Percentiles rank a stretch among this genome's conserved stretches.
Evolutionary conservation across 2,113 vertebrate species (phyloP).

Genomic region (Philantomba maxwellii): DNA sequence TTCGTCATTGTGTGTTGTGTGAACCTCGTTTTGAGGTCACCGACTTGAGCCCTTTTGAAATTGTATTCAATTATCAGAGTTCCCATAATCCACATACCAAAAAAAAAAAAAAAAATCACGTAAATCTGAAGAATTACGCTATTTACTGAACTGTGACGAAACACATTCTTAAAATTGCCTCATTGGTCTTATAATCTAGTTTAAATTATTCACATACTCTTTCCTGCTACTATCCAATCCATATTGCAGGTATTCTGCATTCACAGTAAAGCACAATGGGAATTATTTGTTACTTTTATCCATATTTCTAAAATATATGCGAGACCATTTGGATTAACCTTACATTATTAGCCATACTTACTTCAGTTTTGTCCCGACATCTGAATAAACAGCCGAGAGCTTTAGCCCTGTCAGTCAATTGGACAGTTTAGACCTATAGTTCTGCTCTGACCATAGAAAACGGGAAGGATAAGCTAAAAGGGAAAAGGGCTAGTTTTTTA

Average conservation of each 20-base stretch:
- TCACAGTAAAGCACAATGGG: background rate
- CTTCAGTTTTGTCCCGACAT: background rate
- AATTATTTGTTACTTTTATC: background rate
- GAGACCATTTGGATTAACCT: background rate
- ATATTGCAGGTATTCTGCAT: background rate
- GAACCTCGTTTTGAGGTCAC: background rate
- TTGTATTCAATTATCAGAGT: conserved; percentile 15
- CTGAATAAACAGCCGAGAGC: background rate
- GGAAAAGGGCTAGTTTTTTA: background rate
- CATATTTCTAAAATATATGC: background rate
- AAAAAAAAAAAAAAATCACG: background rate
- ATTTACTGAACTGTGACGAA: background rate
- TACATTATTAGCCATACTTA: background rate
- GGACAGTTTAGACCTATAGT: background rate
- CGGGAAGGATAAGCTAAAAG: background rate
- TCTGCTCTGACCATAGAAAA: background rate
- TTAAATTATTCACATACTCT: background rate
- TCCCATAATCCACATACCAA: background rate
- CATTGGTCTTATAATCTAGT: background rate
- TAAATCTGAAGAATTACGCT: background rate
- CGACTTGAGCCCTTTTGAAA: background rate
- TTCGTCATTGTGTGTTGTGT: conserved; percentile 28
- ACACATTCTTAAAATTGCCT: background rate
- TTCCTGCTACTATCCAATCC: background rate
- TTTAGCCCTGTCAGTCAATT: background rate